phyloP scores from a whole-genome alignment of 2,113 vertebrate genomes.

The Acanthisitta chloris region DNA sequence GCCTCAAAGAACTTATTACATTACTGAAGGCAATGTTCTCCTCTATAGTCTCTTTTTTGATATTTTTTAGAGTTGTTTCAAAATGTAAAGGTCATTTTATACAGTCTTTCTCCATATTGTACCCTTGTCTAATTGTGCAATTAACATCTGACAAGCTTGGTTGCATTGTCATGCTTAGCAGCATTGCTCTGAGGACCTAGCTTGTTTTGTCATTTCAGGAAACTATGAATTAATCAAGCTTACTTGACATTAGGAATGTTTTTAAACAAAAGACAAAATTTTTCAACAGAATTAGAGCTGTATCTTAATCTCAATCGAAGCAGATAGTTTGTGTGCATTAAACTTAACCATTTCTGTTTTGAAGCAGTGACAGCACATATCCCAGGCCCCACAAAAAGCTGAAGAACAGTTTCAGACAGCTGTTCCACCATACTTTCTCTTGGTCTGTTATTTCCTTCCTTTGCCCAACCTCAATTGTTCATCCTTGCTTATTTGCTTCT shows the following conservation, averaged over 20 bases:
- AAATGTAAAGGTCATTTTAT: neutral
- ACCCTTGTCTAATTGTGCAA: neutral
- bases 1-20: neutral
- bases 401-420: neutral
- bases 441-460: neutral
- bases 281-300: neutral
- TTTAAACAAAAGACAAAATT: neutral
- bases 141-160: neutral
- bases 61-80: neutral
- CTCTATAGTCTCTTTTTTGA: neutral
- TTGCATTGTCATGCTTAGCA: neutral
- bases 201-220: neutral
- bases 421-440: neutral
- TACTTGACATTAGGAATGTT: neutral
- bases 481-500: neutral
- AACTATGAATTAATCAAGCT: neutral
- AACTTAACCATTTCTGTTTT: neutral
- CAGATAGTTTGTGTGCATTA: neutral
- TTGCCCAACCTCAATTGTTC: neutral
- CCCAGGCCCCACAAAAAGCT: neutral
- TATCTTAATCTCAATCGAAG: neutral
- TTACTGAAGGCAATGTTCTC: neutral
- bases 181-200: neutral
- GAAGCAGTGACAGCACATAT: neutral
- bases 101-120: neutral